These are phyloP conservation scores for Acrocephalus arundinaceus DNA, from an alignment of 2,113 vertebrate genomes.

Conservation along the genomic window DNA sequence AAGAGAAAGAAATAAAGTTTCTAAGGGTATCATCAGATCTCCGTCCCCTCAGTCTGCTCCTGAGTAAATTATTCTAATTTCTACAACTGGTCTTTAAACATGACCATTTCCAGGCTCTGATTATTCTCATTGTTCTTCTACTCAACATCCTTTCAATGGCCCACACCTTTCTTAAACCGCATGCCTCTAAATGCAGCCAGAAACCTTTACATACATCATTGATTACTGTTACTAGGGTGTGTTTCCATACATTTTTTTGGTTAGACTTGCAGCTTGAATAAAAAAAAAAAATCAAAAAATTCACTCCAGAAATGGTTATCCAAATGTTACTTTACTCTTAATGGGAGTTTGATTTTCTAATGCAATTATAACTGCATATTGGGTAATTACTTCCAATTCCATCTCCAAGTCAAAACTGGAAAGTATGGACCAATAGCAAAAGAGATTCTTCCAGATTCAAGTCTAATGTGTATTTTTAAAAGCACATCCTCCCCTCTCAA, in stretches of 20 bases:
- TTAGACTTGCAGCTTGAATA: neutral
- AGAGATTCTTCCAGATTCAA: neutral
- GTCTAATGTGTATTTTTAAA: neutral
- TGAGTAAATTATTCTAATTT: neutral
- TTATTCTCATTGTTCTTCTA: neutral
- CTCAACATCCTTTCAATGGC: accelerated
- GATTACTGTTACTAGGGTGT: neutral
- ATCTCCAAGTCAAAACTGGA: neutral
- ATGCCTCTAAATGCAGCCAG: neutral
- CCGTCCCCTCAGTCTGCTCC: neutral
- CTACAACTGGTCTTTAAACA: neutral
- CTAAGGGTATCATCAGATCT: neutral
- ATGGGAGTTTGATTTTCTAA: neutral
- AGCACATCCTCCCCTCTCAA: accelerated
- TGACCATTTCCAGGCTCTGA: neutral
- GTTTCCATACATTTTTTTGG: neutral
- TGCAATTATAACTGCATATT: neutral
- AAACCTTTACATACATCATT: neutral
- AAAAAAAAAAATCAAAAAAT: neutral
- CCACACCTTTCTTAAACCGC: neutral
- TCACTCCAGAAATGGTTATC: neutral
- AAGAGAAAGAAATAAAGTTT: neutral
- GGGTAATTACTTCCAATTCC: neutral
- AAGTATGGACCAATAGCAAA: neutral
- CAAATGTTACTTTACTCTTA: neutral